Evolutionary conservation across 2,888 invertebrate species (phyloP), one percentile per base, ranked within the genome.

Genomic region (Frankliniella fusca): DNA sequence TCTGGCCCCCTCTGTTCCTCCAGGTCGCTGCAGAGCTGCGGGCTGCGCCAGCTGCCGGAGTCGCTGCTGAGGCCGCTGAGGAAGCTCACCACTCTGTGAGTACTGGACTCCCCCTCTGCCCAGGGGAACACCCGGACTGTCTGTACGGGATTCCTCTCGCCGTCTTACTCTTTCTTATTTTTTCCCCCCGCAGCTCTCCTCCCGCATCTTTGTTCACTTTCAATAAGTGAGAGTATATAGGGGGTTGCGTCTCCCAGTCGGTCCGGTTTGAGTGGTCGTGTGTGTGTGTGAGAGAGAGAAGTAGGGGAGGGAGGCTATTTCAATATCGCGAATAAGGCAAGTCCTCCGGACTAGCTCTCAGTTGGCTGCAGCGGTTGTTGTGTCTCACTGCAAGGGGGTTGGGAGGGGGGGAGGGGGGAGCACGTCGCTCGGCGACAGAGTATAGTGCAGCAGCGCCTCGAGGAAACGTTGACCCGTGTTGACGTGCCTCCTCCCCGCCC

Each of bases 41-140:
- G 88, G 84, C 89, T 93, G 86, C 87, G 88, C 82, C 89, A 89
- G 82, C 90, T 92, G 86, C 92, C 92, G 48, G 87, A 88, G 84
- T 90, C 90, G 86, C 90, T 90, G 83, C 88, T 92, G 81, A 87
- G 86, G 80, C 88, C 90, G 61, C 88, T 92, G 85, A 87, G 86
- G 82, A 90, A 89, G 83, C 89, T 92, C 83, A 91, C 91, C 86
- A 90, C 90, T 83, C 87, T 93, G 92, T 93, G 88, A 92, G 92
- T 91, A 84, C 70, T 27, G 23, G 23, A 2, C n/a, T 27, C n/a
- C 23, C 28, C 38, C 49, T 15, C n/a, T n/a, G n/a, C 61, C 61
- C 27, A 18, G 23, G 18, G 38, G 80, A 38, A 38, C 38, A 2
- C 38, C 38, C 38, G 38, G 80, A 2, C 80, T 5, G 2, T 18